Evolutionary conservation across 1,140 invertebrate genomes (phyloP).

Genomic region (Diorhabda carinulata): DNA sequence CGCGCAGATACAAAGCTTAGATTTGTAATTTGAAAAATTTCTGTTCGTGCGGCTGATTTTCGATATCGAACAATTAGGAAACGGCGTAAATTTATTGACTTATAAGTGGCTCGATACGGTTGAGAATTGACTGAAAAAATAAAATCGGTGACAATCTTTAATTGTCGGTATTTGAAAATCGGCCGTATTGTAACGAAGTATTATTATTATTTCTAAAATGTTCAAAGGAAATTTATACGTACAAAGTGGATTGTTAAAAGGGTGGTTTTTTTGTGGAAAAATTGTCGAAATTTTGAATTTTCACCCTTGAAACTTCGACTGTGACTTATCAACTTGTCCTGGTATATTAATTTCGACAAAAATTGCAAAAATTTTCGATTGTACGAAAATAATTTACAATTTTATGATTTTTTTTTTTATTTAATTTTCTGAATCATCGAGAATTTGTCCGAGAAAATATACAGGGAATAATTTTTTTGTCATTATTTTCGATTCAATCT

Average conservation of each 20-base stretch:
- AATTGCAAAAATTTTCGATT: no score
- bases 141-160: neutral
- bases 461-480: no score
- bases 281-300: neutral
- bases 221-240: neutral
- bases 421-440: no score
- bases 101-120: neutral
- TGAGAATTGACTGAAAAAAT: neutral
- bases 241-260: neutral
- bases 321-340: no score
- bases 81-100: conserved; percentile 9
- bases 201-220: neutral
- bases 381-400: no score
- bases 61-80: neutral
- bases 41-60: neutral
- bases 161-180: neutral
- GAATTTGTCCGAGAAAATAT: no score
- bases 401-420: no score
- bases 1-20: conserved; percentile 69
- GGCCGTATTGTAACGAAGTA: neutral
- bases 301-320: no score
- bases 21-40: conserved; percentile 5
- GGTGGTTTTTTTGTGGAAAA: neutral
- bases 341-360: no score
- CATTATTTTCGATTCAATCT: no score